Evolutionary conservation across 2,888 invertebrate species (phyloP).

Genomic region (Napeogenes sylphis): DNA sequence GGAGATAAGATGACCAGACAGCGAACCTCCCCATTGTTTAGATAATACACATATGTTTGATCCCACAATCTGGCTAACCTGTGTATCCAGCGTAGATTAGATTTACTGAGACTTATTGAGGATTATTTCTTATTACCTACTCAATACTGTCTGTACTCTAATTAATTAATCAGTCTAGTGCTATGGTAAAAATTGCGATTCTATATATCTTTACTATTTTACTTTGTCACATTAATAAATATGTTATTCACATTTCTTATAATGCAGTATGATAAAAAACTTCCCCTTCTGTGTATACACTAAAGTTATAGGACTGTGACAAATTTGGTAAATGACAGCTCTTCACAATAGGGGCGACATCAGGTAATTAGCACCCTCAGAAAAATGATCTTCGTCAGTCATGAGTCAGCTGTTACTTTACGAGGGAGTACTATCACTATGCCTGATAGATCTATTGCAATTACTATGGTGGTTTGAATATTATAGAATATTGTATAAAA

Average conservation of each 20-base stretch:
- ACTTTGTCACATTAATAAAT: too few relatives aligned
- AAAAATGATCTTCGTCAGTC: conserved; percentile 8
- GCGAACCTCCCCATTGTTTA: conserved; percentile 1
- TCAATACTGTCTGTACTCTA: too few relatives aligned
- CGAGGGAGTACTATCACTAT: not conserved
- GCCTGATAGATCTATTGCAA: not conserved
- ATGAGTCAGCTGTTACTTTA: conserved; percentile 16
- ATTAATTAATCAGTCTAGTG: too few relatives aligned
- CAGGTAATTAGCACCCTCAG: conserved; percentile 13
- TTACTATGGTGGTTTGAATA: not conserved
- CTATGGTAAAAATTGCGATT: too few relatives aligned
- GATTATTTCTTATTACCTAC: too few relatives aligned
- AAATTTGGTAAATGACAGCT: conserved; percentile 9
- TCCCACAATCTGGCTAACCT: not conserved
- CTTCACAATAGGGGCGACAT: conserved; percentile 10
- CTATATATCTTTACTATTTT: too few relatives aligned
- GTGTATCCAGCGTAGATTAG: too few relatives aligned
- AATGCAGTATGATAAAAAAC: not conserved
- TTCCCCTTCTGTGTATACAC: not conserved
- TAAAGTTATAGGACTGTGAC: conserved; percentile 3
- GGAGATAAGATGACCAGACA: conserved; percentile 2
- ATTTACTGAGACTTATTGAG: too few relatives aligned
- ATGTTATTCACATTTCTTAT: not conserved
- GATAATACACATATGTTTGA: conserved; percentile 1
- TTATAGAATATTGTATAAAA: too few relatives aligned